Conservation (phyloP, 1,140 invertebrate genomes). For the Tribolium madens region DNA sequence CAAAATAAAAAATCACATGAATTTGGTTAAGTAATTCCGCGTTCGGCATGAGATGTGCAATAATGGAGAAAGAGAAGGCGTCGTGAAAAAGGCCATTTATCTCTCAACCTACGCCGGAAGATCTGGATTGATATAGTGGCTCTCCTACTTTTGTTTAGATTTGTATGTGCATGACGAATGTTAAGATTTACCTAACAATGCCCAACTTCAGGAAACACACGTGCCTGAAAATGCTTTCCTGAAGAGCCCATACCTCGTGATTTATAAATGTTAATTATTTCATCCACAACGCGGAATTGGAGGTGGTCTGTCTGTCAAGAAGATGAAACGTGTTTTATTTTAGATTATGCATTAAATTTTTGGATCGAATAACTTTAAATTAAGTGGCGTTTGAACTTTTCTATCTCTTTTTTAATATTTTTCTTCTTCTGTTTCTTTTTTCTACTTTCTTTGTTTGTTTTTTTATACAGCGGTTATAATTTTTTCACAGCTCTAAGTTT, state of each 20-base stretch:
- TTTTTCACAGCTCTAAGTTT: no score
- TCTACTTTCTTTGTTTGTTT: no score
- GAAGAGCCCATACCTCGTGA: constrained; percentile 33
- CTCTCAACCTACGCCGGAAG: constrained; percentile 33
- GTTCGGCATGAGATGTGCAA: constrained; percentile 13
- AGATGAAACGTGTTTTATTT: not conserved
- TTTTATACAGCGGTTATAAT: no score
- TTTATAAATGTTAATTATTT: constrained; percentile 36
- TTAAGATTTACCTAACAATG: constrained; percentile 43
- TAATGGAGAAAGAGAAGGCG: constrained; percentile 38
- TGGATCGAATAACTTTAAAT: no score
- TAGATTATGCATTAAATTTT: no score
- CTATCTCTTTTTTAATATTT: no score
- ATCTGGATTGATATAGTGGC: constrained; percentile 41
- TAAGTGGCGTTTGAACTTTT: no score
- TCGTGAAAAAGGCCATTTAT: constrained; percentile 38
- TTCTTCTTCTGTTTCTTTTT: no score
- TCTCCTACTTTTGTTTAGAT: constrained; percentile 45
- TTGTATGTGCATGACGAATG: constrained; percentile 46
- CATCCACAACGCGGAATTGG: not conserved
- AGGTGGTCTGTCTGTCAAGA: not conserved
- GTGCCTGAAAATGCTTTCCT: constrained; percentile 38
- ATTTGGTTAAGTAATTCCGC: not conserved
- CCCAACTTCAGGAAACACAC: constrained; percentile 37
- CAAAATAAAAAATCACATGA: not conserved